Conservation (phyloP, 2,113 vertebrate genomes). For the Perca schrenkii region DNA sequence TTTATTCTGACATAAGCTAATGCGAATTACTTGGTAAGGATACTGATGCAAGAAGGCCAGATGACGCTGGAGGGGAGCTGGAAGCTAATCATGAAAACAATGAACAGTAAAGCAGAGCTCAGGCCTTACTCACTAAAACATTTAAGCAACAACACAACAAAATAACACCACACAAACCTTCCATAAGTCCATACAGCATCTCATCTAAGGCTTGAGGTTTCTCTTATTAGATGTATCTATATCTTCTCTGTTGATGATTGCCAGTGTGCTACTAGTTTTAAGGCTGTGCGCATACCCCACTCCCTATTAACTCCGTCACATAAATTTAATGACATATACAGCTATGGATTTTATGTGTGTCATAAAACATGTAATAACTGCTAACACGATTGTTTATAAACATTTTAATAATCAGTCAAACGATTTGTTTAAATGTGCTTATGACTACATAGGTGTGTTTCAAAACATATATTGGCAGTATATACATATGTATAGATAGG, state of each 20-base stretch:
- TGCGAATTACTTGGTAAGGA: not conserved
- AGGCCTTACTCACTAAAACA: not conserved
- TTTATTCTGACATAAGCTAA: not conserved
- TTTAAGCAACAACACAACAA: not conserved
- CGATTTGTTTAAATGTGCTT: not conserved
- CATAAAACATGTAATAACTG: not conserved
- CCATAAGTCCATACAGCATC: not conserved
- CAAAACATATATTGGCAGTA: not conserved
- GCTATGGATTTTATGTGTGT: not conserved
- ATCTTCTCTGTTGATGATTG: not conserved
- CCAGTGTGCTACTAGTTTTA: too few relatives aligned
- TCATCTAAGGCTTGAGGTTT: not conserved
- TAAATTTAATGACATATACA: not conserved
- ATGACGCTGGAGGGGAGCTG: not conserved
- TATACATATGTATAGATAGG: too few relatives aligned
- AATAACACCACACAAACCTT: not conserved
- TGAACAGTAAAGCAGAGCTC: not conserved
- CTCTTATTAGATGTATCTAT: not conserved
- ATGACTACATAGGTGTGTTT: not conserved
- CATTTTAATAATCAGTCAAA: not conserved
- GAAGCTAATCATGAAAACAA: not conserved
- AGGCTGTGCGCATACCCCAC: too few relatives aligned
- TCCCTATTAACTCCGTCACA: not conserved
- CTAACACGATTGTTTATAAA: too few relatives aligned
- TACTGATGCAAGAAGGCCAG: not conserved